Base-by-base conservation (phyloP, 2,797 vertebrate species). In the Tachyglossus aculeatus region DNA sequence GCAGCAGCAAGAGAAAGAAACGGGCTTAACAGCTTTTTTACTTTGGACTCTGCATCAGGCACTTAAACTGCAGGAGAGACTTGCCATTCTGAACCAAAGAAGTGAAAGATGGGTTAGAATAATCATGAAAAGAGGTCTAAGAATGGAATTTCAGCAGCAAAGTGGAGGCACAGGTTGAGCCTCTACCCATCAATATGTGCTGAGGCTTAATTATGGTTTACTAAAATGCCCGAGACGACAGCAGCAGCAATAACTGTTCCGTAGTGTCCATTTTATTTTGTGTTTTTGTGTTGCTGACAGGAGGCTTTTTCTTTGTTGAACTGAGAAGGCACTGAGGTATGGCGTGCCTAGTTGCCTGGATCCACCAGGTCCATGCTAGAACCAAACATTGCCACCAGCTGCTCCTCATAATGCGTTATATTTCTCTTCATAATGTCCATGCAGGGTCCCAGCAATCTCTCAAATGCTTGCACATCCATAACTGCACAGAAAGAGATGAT, bases 401-500 rank as follows among this genome's bases (percentile, higher is more conserved):
- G 97, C 85, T 99, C 97, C 85, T 99, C 95, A 1, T 98, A 99
- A 92, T 98, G 96, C 39, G 96, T 88, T 89, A 98, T 99, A 93
- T 99, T 99, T 88, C 96, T 97, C 96, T 99, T 98, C 97, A 99
- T 98, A 94, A 99, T 98, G 93, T 99, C 97, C 94, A 97, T 99
- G 92, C 96, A 99, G 80, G 97, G 96, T 74, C 98, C 98, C 89
- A 99, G 94, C 88, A 99, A 94, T 82, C 98, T 95, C 92, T 99
- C 98, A 67, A 99, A 99, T 0, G 98, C 98, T 91, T 98, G 97
- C 50, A 99, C 90, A 86, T 99, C 98, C 94, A 99, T 98, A 88
- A 99, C 97, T 99, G 88, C 39, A 86, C 87, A 72, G 39, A 82
- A 54, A 75, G 59, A 87, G 59, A 71, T 40, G 25, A 39, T 48